Base-by-base conservation (phyloP, 2,113 vertebrate genomes). In the Orthonyx spaldingii region DNA sequence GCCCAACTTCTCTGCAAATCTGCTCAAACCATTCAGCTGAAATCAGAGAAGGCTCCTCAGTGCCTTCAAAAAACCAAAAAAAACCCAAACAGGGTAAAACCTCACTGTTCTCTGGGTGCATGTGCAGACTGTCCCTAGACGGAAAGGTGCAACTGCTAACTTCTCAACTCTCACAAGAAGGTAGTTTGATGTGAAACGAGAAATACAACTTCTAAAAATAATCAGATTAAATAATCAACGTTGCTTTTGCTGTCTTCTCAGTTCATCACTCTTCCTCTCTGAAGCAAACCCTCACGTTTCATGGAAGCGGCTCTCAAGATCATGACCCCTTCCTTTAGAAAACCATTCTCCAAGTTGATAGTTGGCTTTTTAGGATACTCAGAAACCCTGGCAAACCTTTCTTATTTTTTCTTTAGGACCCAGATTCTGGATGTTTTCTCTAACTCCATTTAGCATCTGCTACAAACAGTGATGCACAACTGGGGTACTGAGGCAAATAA, bases 401-500 rank as follows among this genome's bases (percentile, higher is more conserved):
- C 13, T 28, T 26, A 8, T 19, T 41, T 39, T 27, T 41, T 16
- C 18, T 27, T 61, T 60, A 52, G 28, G 30, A 26, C 21, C 7
- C 33, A n/a, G 16, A 24, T 83, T 76, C 60, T 41, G 21, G 6
- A 16, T 21, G 16, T 47, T 90, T 72, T 30, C 63, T 57, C 52
- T 35, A 79, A 66, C 19, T 59, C 55, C 68, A 61, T 61, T 79
- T 13, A 46, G 30, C 74, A 35, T 91, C 33, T 46, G 11, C 52
- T 37, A 53, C 53, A 35, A 66, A 57, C 0, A 22, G 11, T 3
- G 35, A 85, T 41, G n/a, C 49, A 26, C 16, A 23, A 37, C 2
- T 1, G 28, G 50, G 55, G 61, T 30, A 41, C 50, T 1, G 35
- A 49, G 61, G 6, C 17, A 70, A 49, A 21, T 0, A 27, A 2